Base-by-base conservation (phyloP, 2,888 invertebrate genomes). In the Ectobius pallidus region DNA sequence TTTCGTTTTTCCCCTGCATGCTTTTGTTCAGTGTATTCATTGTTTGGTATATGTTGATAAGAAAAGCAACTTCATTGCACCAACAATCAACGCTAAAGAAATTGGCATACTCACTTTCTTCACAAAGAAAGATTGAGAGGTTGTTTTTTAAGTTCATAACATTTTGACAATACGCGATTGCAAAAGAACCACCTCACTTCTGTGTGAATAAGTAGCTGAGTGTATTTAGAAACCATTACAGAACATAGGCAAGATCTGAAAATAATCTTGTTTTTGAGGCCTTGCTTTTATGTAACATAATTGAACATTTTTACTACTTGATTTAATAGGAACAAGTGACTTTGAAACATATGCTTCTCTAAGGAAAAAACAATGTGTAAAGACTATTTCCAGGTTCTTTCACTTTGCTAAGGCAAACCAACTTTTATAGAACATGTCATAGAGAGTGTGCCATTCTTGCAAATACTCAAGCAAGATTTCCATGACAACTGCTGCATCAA, bases 61-160 rank as follows among this genome's bases (percentile, higher is more conserved):
- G 55, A 55, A 55, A 55, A 55, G 55, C 25, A 46, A 46, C 1
- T 14, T 46, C 20, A 4, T 46, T 46, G 46, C 46, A 14, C 6
- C 46, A 46, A 1, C 16, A 46, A 14, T 14, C 16, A 46, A 18
- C 46, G 20, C 46, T 46, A 14, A 46, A 3, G 16, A 46, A 46
- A 46, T 46, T 14, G 16, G 46, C 16, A 46, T 46, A 14, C 20
- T 46, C 55, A 55, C 20, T 39, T 46, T 46, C 16, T 62, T 62
- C 32, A 62, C 16, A 61, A 65, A 71, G n/a, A 67, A 73, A 34
- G 70, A 67, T 39, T 4, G 16, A 7, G 25, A 25, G 25, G 1
- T 20, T 22, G 46, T 55, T 55, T 0, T 2, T 18, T 3, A 55
- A 55, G 22, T 55, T 2, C 22, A 27, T 2, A 55, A 20, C 6